Base-by-base conservation (phyloP, 1,140 invertebrate species). In the Ericerus pela region DNA sequence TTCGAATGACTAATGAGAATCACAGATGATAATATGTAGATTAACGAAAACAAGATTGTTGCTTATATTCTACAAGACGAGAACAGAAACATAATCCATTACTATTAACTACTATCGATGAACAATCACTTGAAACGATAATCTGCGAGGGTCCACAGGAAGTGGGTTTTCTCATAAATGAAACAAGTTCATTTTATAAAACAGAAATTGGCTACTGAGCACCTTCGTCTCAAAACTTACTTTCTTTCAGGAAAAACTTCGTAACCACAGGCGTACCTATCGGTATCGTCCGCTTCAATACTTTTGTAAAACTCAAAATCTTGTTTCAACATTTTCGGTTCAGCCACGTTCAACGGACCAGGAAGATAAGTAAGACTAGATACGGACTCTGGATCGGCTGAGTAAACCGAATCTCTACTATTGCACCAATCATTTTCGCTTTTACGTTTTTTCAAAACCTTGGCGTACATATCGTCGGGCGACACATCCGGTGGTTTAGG, bases 401-500 rank as follows among this genome's bases (percentile, higher is more conserved):
- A 22, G 31, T 22, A 54, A 11, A 54, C 26, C 14, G 29, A 54
- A 36, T 54, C 53, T 54, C 29, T 30, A 20, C 29, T 54, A 24
- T 31, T 54, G n/a, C 29, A 14, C 53, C 53, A 54, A 14, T 33
- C 33, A 2, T 29, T 55, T 26, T 18, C 47, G 54, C 62, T 58
- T 61, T 74, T 73, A 24, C 75, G 73, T 65, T 79, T 80, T 63
- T 85, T 84, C 63, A 80, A 77, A 0, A 88, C 85, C 72, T 89
- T 90, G 0, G 86, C 86, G 65, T 89, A 89, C 81, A 89, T 86
- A 61, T 88, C 85, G 63, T 90, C 87, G 8, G 52, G 52, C 28
- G 41, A 24, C 82, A 57, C 79, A 76, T 2, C 16, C 0, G 82
- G 84, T 1, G 83, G 83, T 6, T 83, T 82, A 11, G 85, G 84